Evolutionary conservation across 2,888 invertebrate genomes (phyloP).

Genomic region (Bursaphelenchus okinawaensis): DNA sequence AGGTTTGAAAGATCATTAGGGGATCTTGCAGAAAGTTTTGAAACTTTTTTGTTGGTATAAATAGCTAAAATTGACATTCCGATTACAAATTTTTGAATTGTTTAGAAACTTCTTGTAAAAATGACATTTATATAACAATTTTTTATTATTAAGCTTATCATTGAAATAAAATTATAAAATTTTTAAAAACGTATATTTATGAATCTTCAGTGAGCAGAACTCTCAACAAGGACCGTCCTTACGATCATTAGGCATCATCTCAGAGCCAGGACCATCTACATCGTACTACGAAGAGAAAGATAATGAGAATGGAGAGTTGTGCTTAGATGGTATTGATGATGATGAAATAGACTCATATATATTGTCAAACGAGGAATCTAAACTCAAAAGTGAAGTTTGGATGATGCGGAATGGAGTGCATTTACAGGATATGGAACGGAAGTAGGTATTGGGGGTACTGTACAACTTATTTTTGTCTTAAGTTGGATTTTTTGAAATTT

Average conservation of each 20-base stretch:
- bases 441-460: constrained; percentile 54
- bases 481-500: neutral
- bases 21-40: no score
- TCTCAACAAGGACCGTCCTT: constrained; percentile 40
- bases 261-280: neutral
- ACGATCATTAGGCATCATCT: constrained; percentile 41
- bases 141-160: neutral
- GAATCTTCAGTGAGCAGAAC: neutral
- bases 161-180: neutral
- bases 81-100: no score
- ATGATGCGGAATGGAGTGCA: constrained; percentile 79
- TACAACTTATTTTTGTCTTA: neutral
- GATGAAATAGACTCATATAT: constrained; percentile 72
- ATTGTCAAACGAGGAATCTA: constrained; percentile 65
- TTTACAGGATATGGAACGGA: constrained; percentile 77
- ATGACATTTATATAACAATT: no score
- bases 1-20: neutral
- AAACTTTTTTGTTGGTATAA: no score
- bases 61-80: no score
- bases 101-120: neutral
- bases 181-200: neutral
- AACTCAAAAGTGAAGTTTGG: constrained; percentile 79
- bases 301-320: constrained; percentile 24
- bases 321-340: constrained; percentile 69
- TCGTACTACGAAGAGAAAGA: constrained; percentile 7